Conservation (phyloP, 2,113 vertebrate genomes). For the Chaetodon trifascialis region DNA sequence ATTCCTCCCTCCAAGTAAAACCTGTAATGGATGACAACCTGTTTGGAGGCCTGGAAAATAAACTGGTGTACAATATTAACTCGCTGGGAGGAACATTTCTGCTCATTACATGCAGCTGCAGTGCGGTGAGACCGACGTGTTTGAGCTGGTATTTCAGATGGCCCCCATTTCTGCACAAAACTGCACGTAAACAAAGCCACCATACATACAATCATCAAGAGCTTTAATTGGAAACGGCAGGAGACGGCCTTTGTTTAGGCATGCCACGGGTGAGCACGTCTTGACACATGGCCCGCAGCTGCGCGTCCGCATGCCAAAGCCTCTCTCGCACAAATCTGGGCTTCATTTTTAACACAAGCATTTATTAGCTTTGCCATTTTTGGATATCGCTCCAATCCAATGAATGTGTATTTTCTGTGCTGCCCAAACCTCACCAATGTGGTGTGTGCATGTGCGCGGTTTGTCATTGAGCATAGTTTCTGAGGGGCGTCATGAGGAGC, state of each 20-base stretch:
- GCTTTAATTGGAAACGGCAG: conserved; percentile 53
- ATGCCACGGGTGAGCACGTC: conserved; percentile 37
- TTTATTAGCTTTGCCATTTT: conserved; percentile 76
- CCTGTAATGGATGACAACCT: conserved; percentile 49
- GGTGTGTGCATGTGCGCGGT: conserved; percentile 19
- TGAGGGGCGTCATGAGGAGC: conserved; percentile 64
- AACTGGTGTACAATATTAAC: conserved; percentile 49
- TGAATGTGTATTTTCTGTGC: conserved; percentile 34
- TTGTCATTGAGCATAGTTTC: conserved; percentile 70
- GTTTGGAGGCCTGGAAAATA: conserved; percentile 51
- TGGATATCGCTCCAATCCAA: conserved; percentile 51
- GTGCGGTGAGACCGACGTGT: conserved; percentile 22
- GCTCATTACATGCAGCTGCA: conserved; percentile 44
- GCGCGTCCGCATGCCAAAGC: conserved; percentile 55
- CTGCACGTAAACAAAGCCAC: conserved; percentile 60
- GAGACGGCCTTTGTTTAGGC: conserved; percentile 55
- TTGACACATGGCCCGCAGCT: conserved; percentile 71
- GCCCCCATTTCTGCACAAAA: conserved; percentile 29
- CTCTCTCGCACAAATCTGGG: conserved; percentile 53
- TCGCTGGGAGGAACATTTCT: conserved; percentile 21
- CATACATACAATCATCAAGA: conserved; percentile 32
- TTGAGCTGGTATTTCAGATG: conserved; percentile 28
- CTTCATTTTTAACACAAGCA: conserved; percentile 55
- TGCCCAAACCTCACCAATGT: background rate
- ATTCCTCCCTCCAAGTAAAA: conserved; percentile 30